These are phyloP conservation scores for Rhabdornis inornatus DNA, from an alignment of 2,113 vertebrate genomes.

Conservation along the genomic window DNA sequence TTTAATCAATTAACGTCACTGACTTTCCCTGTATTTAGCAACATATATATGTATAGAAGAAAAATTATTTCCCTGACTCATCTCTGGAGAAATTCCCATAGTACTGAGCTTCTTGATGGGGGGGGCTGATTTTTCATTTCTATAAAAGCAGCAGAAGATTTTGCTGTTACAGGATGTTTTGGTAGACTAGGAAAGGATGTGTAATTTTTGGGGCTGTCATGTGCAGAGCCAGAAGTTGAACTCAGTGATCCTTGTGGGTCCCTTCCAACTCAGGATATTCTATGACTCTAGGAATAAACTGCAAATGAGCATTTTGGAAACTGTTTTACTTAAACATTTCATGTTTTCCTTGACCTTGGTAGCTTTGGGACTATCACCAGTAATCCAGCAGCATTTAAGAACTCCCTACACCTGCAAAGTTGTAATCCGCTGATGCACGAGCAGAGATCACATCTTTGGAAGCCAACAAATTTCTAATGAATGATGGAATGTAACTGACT, in stretches of 20 bases:
- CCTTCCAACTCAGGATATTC: background rate
- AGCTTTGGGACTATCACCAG: slow-evolving; percentile 10
- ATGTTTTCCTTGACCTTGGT: background rate
- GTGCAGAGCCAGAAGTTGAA: background rate
- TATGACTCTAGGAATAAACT: background rate
- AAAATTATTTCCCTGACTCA: background rate
- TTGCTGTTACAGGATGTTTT: background rate
- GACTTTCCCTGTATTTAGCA: background rate
- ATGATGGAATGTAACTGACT: slow-evolving; percentile 7
- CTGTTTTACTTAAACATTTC: background rate
- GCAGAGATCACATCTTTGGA: background rate
- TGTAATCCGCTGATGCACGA: background rate
- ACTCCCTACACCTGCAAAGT: background rate
- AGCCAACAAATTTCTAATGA: slow-evolving; percentile 23
- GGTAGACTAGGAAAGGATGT: background rate
- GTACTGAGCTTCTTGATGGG: background rate
- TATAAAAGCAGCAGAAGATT: background rate
- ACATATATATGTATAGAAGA: background rate
- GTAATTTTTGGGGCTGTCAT: background rate
- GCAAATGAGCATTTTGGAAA: background rate
- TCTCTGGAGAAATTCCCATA: background rate
- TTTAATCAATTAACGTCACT: background rate
- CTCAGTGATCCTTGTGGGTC: background rate
- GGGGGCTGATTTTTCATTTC: background rate
- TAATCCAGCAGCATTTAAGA: slow-evolving; percentile 13